Evolutionary conservation across 2,888 invertebrate genomes (phyloP).

Genomic region (Limenitis camilla): DNA sequence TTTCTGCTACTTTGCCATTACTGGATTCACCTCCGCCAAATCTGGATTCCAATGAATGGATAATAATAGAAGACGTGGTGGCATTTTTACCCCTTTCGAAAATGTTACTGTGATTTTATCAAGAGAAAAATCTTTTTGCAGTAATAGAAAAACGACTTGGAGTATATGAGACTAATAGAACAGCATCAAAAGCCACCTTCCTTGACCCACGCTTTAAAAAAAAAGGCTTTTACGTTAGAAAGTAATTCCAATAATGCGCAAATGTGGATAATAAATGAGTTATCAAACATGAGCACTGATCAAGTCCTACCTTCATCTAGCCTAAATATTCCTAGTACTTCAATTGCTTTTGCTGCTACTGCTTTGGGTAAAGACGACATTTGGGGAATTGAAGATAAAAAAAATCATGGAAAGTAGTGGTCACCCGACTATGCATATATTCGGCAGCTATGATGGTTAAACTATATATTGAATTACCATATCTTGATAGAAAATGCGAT

Average conservation of each 20-base stretch:
- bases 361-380: conserved; percentile 15
- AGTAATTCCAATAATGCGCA: conserved; percentile 26
- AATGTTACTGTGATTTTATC: conserved; percentile 26
- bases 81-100: conserved; percentile 25
- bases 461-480: conserved; percentile 25
- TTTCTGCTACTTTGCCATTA: conserved; percentile 23
- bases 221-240: conserved; percentile 24
- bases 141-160: conserved; percentile 25
- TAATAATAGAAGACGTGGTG: conserved; percentile 19
- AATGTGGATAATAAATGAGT: conserved; percentile 23
- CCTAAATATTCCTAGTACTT: conserved; percentile 17
- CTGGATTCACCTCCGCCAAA: conserved; percentile 18
- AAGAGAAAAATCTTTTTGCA: conserved; percentile 26
- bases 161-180: conserved; percentile 23
- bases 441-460: conserved; percentile 23
- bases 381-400: conserved; percentile 21
- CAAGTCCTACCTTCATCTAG: conserved; percentile 20
- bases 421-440: conserved; percentile 14
- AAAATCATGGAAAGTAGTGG: conserved; percentile 14
- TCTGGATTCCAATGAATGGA: conserved; percentile 26
- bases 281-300: conserved; percentile 18
- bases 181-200: conserved; percentile 26
- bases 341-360: conserved; percentile 8
- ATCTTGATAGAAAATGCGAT: conserved; percentile 19
- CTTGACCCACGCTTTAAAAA: conserved; percentile 27